phyloP scores from a whole-genome alignment of 2,113 vertebrate species.

The Lontra canadensis region DNA sequence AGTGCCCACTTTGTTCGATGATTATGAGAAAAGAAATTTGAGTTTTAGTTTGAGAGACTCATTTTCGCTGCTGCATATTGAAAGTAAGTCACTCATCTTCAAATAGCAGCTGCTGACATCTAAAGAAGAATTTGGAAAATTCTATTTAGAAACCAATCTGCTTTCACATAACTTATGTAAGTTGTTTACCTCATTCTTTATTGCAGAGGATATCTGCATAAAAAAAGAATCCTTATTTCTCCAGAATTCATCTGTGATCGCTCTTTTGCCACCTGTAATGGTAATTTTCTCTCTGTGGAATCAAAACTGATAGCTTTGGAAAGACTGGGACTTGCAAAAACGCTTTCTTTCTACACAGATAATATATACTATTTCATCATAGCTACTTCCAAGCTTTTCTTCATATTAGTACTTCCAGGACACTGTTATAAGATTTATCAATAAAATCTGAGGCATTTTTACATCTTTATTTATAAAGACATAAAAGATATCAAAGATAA shows the following conservation, averaged over 20 bases:
- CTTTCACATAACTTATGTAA: slow-evolving; percentile 12
- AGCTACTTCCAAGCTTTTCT: neutral
- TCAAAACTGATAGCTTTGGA: neutral
- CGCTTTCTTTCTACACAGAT: neutral
- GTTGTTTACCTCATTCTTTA: slow-evolving; percentile 46
- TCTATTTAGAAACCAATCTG: slow-evolving; percentile 54
- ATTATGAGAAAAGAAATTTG: neutral
- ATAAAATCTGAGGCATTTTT: neutral
- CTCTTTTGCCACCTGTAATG: neutral
- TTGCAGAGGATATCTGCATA: neutral
- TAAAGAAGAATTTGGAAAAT: slow-evolving; percentile 34
- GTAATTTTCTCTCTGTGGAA: neutral
- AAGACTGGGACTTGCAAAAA: neutral
- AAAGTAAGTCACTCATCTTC: slow-evolving; percentile 6
- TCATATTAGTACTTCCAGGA: neutral
- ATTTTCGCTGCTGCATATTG: neutral
- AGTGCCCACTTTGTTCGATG: neutral
- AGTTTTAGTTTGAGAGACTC: neutral
- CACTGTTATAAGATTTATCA: neutral
- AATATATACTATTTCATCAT: neutral
- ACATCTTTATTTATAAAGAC: neutral
- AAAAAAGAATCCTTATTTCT: neutral
- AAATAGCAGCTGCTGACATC: neutral
- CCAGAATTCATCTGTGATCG: neutral
- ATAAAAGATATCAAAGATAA: too few species aligned